These are phyloP conservation scores for Siderastrea siderea DNA, from an alignment of 92 coral and sea anemone genomes.

Conservation along the genomic window DNA sequence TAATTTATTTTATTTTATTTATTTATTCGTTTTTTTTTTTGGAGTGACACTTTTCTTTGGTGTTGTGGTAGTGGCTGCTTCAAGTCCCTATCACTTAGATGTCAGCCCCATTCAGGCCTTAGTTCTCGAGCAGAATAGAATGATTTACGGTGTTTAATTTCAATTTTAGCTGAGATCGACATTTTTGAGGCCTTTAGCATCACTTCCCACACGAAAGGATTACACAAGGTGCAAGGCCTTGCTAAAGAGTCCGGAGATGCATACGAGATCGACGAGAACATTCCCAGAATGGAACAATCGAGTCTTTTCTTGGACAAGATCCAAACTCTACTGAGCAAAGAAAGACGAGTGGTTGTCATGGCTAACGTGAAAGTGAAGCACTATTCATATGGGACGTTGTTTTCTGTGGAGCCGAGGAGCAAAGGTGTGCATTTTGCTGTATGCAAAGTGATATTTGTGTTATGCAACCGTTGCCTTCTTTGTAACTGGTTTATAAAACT, in stretches of 20 bases:
- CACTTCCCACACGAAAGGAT: slow-evolving; percentile 45
- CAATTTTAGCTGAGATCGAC: slow-evolving; percentile 60
- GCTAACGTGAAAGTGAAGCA: slow-evolving; percentile 74
- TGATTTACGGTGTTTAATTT: background rate
- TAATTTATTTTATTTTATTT: too few relatives aligned
- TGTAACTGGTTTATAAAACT: too few relatives aligned
- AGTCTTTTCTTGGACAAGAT: slow-evolving; percentile 60
- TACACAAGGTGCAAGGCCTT: slow-evolving; percentile 56
- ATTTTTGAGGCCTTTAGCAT: slow-evolving; percentile 69
- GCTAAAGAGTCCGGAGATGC: slow-evolving; percentile 72
- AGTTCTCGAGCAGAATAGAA: background rate
- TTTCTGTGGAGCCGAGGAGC: slow-evolving; percentile 69
- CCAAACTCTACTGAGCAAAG: slow-evolving; percentile 37
- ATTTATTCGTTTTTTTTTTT: too few relatives aligned
- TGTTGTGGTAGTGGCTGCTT: too few relatives aligned
- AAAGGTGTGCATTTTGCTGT: slow-evolving; percentile 40
- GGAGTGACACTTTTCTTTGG: too few relatives aligned
- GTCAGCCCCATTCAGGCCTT: too few relatives aligned
- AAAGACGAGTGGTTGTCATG: slow-evolving; percentile 60
- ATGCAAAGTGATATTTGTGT: too few relatives aligned
- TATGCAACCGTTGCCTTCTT: too few relatives aligned
- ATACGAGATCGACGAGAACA: slow-evolving; percentile 45
- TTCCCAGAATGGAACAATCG: slow-evolving; percentile 53
- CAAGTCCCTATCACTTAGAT: too few relatives aligned
- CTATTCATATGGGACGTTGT: slow-evolving; percentile 68